Conservation (phyloP, 1,140 invertebrate genomes). For the Mercenaria mercenaria region DNA sequence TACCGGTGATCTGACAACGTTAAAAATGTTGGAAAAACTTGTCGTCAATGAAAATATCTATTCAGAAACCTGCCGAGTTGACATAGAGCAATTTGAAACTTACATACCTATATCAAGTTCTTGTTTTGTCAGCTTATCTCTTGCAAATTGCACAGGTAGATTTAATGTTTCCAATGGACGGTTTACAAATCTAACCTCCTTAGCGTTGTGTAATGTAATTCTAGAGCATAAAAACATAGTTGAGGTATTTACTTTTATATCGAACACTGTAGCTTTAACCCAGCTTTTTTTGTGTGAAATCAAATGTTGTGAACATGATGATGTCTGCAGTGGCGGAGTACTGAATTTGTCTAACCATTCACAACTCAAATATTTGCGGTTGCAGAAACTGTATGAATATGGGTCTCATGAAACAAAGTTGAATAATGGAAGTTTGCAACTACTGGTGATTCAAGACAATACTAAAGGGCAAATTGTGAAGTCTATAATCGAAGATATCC, state of each 20-base stretch:
- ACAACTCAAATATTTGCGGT: not conserved
- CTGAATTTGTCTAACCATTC: not conserved
- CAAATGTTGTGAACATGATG: not conserved
- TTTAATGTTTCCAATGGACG: not conserved
- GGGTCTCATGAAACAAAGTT: not conserved
- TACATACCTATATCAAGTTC: not conserved
- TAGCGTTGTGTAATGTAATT: not conserved
- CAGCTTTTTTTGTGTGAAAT: not conserved
- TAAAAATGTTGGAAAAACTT: not conserved
- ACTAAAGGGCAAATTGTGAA: not conserved
- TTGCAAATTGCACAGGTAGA: not conserved
- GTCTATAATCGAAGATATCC: not conserved
- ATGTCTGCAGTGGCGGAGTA: not conserved
- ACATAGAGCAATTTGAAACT: not conserved
- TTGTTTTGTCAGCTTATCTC: not conserved
- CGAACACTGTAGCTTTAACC: not conserved
- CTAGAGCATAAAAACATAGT: not conserved
- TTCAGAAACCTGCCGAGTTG: not conserved
- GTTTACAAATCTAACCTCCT: not conserved
- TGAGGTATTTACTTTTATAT: not conserved
- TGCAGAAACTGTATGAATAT: not conserved
- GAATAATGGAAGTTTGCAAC: not conserved
- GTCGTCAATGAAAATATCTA: not conserved
- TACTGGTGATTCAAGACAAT: not conserved
- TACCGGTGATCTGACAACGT: not conserved